Evolutionary conservation across 2,113 vertebrate species (phyloP), one percentile per base, ranked within the genome.

Genomic region (Psophia crepitans): DNA sequence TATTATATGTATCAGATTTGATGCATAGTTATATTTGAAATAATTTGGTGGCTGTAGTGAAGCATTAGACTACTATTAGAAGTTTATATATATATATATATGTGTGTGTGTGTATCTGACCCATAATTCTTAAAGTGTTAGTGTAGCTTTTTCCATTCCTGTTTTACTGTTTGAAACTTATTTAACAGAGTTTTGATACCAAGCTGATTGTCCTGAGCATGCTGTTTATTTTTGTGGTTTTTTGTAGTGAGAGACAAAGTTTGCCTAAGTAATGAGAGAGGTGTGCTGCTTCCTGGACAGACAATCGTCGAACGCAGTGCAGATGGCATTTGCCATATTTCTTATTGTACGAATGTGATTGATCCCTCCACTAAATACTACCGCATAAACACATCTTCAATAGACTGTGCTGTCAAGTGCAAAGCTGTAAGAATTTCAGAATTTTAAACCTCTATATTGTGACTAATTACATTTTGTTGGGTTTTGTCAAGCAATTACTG

Each of bases 211-310:
- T 75, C 32, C 37, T 93, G 71, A 69, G 12, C 24, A 18, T 46
- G 27, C 49, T 83, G 21, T 79, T 54, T 88, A 27, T 89, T 79
- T 85, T 78, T 93, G 56, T 92, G 7, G 14, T 89, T 90, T 93
- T 60, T 88, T 95, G 14, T 97, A 99, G 99, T 99, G 96, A 99
- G 98, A 61, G 99, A 99, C 86, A 98, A 98, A 2, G 99, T 99
- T 92, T 99, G 99, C 92, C 96, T 99, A 90, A 99, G 98, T 68
- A 98, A 97, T 0, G 98, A 99, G 83, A 97, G 98, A 20, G 99
- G 99, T 3, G 97, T 99, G 84, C 97, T 99, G 96, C 98, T 98
- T 78, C 99, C 99, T 0, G 99, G 99, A 83, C 99, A 99, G 98
- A 99, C 97, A 1, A 98, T 99, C 13, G 96, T 99, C 70, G 99